These are phyloP conservation scores for Cantharis flavilabris DNA, from an alignment of 2,888 invertebrate genomes.

Conservation along the genomic window DNA sequence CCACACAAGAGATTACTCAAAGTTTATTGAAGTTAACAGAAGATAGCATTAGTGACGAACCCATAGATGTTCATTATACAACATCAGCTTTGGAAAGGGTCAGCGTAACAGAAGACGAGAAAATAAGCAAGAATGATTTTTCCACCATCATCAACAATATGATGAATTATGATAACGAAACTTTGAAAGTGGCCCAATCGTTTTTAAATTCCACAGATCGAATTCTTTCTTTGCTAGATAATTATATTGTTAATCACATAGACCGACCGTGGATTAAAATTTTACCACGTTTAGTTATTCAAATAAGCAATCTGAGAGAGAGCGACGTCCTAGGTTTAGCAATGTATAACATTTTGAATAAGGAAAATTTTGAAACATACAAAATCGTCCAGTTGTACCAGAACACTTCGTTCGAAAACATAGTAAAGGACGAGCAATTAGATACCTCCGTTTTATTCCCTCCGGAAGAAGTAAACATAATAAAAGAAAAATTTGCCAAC, in stretches of 20 bases:
- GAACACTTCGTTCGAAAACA: neutral
- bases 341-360: neutral
- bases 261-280: neutral
- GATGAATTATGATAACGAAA: constrained; percentile 57
- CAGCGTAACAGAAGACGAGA: neutral
- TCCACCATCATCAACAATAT: constrained; percentile 58
- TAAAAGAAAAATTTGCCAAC: constrained; percentile 16
- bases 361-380: neutral
- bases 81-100: neutral
- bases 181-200: constrained; percentile 49
- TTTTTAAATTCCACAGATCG: constrained; percentile 66
- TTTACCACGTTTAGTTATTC: constrained; percentile 25
- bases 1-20: constrained; percentile 5
- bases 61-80: constrained; percentile 14
- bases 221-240: constrained; percentile 63
- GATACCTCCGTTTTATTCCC: constrained; percentile 5
- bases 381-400: neutral
- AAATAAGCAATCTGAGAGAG: constrained; percentile 16
- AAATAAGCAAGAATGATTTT: constrained; percentile 41
- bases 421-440: neutral
- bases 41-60: neutral
- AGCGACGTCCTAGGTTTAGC: constrained; percentile 11
- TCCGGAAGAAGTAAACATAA: neutral
- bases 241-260: constrained; percentile 54
- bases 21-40: constrained; percentile 4